Evolutionary conservation across 2,113 vertebrate genomes (phyloP).

Genomic region (Vimba vimba): DNA sequence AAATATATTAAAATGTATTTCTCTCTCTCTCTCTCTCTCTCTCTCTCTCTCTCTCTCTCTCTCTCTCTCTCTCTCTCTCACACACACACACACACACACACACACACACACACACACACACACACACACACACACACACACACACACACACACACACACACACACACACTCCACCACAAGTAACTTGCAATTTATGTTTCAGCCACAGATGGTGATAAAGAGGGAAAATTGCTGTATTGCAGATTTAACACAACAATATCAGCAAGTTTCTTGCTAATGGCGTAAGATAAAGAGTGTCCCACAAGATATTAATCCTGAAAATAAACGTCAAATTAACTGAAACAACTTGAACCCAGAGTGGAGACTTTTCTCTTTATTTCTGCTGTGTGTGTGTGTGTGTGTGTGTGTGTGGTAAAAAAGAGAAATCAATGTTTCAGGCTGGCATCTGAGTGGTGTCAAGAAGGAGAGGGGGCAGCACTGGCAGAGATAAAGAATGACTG

Average conservation of each 20-base stretch:
- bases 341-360: neutral
- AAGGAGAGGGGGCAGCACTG: conserved; percentile 23
- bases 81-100: no score
- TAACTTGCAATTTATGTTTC: neutral
- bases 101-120: no score
- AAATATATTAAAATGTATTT: no score
- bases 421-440: conserved; percentile 15
- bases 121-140: no score
- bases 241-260: neutral
- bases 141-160: no score
- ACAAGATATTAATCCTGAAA: neutral
- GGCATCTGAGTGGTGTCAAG: conserved; percentile 19
- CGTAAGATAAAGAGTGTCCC: neutral
- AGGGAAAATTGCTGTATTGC: neutral
- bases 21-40: no score
- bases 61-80: no score
- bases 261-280: neutral
- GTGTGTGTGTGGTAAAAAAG: conserved; percentile 1
- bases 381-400: neutral
- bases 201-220: neutral
- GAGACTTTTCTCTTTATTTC: neutral
- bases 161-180: neutral
- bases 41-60: no score
- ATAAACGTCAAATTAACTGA: neutral
- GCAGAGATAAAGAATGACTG: conserved; percentile 27